A percentile compares a stretch with the other conserved stretches of the same genome.
phyloP scores from a whole-genome alignment of 1,140 invertebrate genomes.

The Ganaspis sp. region DNA sequence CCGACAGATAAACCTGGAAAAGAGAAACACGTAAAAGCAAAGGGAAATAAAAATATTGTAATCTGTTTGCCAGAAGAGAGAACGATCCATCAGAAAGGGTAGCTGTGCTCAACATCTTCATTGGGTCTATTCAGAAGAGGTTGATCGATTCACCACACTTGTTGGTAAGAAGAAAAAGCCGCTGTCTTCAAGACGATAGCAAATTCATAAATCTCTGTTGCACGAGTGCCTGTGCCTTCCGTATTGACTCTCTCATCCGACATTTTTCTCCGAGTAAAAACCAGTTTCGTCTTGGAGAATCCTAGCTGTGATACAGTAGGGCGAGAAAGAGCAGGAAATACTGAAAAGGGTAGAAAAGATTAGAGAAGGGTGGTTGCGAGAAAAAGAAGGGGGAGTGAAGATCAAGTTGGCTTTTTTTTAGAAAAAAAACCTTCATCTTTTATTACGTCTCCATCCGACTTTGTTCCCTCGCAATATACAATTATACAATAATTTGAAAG shows the following conservation, averaged over 20 bases:
- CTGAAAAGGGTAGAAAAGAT: background rate
- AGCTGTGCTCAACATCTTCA: conserved; percentile 48
- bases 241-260: conserved; percentile 66
- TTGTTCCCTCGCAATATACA: conserved; percentile 68
- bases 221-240: conserved; percentile 54
- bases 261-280: conserved; percentile 59
- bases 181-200: conserved; percentile 50
- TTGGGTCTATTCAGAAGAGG: conserved; percentile 20
- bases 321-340: conserved; percentile 37
- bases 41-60: conserved; percentile 6
- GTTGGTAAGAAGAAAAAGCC: conserved; percentile 43
- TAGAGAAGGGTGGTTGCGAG: conserved; percentile 36
- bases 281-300: conserved; percentile 41
- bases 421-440: conserved; percentile 63
- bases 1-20: conserved; percentile 8
- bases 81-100: conserved; percentile 15
- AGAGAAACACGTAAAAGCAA: conserved; percentile 5
- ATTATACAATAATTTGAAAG: conserved; percentile 72
- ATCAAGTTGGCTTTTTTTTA: conserved; percentile 55
- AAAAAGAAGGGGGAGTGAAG: conserved; percentile 55
- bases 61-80: conserved; percentile 11
- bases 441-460: conserved; percentile 67
- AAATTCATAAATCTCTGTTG: conserved; percentile 71
- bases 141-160: conserved; percentile 55
- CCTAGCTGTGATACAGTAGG: conserved; percentile 26